Percentiles rank a stretch among this genome's conserved stretches.
Evolutionary conservation across 2,888 invertebrate species (phyloP).

Genomic region (Ashinkailepas kermadecensis): DNA sequence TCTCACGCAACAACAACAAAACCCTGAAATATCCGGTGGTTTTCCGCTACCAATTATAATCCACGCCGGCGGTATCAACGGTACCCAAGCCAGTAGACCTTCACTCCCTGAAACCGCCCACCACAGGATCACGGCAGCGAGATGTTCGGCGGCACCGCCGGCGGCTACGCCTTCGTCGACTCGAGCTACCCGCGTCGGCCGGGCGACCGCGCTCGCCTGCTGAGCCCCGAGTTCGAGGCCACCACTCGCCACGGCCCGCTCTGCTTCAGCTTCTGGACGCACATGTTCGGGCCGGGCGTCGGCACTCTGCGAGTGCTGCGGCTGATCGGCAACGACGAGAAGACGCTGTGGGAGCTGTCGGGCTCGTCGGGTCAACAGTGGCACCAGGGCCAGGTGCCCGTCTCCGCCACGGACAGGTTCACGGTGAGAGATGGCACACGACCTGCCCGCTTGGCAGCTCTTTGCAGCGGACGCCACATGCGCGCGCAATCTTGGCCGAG

Average conservation of each 20-base stretch:
- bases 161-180: constrained; percentile 53
- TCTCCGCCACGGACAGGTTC: constrained; percentile 47
- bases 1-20: background rate
- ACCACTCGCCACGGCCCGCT: constrained; percentile 44
- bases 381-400: constrained; percentile 53
- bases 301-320: constrained; percentile 48
- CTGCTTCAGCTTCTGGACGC: constrained; percentile 53
- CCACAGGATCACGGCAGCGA: constrained; percentile 48
- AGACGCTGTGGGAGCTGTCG: constrained; percentile 48
- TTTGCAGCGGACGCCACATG: no score
- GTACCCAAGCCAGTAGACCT: background rate
- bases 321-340: constrained; percentile 42
- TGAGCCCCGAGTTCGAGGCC: constrained; percentile 49
- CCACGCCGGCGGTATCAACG: background rate
- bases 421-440: background rate
- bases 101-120: background rate
- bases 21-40: background rate
- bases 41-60: background rate
- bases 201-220: constrained; percentile 50
- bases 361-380: constrained; percentile 54
- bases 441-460: no score
- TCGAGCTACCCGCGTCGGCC: constrained; percentile 50
- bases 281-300: constrained; percentile 53
- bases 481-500: no score
- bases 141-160: constrained; percentile 47